phyloP scores from a whole-genome alignment of 2,888 invertebrate genomes.

The Geophilus truncorum region DNA sequence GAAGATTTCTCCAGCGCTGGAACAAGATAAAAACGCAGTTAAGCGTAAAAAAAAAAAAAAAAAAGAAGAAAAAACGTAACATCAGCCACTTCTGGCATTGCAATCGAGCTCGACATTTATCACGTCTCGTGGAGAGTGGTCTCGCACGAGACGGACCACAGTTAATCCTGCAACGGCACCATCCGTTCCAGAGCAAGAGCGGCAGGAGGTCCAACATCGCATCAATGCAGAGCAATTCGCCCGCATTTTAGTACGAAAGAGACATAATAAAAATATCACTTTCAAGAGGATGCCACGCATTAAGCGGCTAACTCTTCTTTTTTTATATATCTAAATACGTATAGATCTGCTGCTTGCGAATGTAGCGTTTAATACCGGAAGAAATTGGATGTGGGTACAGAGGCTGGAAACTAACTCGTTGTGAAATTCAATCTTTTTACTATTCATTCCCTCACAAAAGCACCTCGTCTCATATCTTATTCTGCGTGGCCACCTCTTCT shows the following conservation, averaged over 20 bases:
- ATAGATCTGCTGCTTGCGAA: neutral
- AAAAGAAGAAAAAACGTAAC: neutral
- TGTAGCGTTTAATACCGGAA: neutral
- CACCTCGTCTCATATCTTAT: neutral
- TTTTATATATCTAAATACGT: neutral
- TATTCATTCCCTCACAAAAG: conserved; percentile 5
- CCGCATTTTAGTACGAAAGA: neutral
- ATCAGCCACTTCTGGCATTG: neutral
- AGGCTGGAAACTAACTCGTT: neutral
- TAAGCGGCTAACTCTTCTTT: neutral
- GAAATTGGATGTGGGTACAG: neutral
- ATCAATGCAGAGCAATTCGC: neutral
- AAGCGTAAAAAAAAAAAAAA: neutral
- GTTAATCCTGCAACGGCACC: neutral
- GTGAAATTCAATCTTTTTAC: conserved; percentile 16
- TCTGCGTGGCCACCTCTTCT: neutral
- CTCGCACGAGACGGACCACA: neutral
- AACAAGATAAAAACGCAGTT: neutral
- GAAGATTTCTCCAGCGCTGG: neutral
- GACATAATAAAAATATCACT: neutral
- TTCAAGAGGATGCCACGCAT: neutral
- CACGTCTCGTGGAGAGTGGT: neutral
- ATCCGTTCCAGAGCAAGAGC: neutral
- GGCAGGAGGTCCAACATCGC: neutral
- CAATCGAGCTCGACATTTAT: neutral